A percentile compares a stretch with the other conserved stretches of the same genome.
Conservation (phyloP, 1,140 invertebrate genomes). For the Drosophila trapezifrons region DNA sequence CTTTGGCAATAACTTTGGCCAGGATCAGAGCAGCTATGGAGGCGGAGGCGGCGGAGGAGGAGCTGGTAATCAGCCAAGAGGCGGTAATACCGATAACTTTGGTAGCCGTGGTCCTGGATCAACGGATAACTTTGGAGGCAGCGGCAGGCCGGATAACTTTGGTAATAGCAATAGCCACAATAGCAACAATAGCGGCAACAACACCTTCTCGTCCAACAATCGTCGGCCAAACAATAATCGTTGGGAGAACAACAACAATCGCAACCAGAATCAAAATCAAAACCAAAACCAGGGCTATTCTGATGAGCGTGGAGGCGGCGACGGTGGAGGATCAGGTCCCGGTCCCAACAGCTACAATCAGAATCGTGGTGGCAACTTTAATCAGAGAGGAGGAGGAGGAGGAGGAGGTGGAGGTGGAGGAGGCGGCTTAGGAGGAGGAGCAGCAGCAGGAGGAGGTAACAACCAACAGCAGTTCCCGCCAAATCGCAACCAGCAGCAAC, state of each 20-base stretch:
- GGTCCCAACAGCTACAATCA: slow-evolving; percentile 36
- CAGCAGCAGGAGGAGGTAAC: no score
- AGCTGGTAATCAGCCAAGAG: slow-evolving; percentile 11
- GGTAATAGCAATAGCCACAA: slow-evolving; percentile 22
- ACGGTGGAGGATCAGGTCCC: not conserved
- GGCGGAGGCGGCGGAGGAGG: slow-evolving; percentile 2
- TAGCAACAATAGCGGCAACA: slow-evolving; percentile 27
- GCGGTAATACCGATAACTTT: slow-evolving; percentile 5
- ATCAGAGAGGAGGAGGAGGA: slow-evolving; percentile 30
- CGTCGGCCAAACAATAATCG: slow-evolving; percentile 25
- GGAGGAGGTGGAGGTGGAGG: no score
- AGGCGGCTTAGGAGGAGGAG: no score
- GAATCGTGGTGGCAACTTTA: slow-evolving; percentile 37
- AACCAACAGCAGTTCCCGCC: slow-evolving; percentile 15
- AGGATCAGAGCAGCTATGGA: slow-evolving; percentile 1
- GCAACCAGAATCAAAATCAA: slow-evolving; percentile 35
- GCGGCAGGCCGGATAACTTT: slow-evolving; percentile 3
- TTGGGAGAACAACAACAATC: slow-evolving; percentile 37
- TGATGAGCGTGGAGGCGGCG: slow-evolving; percentile 10
- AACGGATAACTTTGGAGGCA: not conserved
- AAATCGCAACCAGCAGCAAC: slow-evolving; percentile 14
- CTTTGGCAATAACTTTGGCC: slow-evolving; percentile 11
- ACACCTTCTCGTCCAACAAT: not conserved
- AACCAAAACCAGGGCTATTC: slow-evolving; percentile 15
- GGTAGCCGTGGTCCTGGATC: not conserved